Evolutionary conservation across 2,888 invertebrate species (phyloP).

Genomic region (Augiades crinisus): DNA sequence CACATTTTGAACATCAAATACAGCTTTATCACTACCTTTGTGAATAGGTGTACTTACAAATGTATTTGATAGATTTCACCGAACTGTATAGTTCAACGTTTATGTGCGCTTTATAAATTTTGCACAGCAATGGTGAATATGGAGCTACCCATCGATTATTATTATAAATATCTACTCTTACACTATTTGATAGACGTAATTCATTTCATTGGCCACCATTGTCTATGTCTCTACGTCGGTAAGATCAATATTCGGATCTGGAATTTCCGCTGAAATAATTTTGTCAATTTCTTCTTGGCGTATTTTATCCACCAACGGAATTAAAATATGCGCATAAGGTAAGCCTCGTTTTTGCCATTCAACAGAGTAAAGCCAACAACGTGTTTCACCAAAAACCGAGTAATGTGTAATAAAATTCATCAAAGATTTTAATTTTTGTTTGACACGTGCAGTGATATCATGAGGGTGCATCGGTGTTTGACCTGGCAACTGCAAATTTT

Average conservation of each 20-base stretch:
- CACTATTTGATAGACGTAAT: conserved; percentile 35
- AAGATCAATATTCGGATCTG: conserved; percentile 36
- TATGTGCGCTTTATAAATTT: conserved; percentile 37
- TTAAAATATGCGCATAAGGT: conserved; percentile 37
- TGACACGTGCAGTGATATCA: conserved; percentile 28
- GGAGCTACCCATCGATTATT: conserved; percentile 49
- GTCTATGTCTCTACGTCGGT: conserved; percentile 46
- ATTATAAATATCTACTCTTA: conserved; percentile 28
- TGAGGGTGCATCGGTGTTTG: conserved; percentile 27
- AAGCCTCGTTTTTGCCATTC: conserved; percentile 41
- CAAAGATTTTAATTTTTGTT: conserved; percentile 26
- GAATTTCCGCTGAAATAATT: conserved; percentile 40
- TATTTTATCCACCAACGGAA: conserved; percentile 40
- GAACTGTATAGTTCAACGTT: conserved; percentile 29
- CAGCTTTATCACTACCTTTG: conserved; percentile 32
- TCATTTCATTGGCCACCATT: conserved; percentile 55
- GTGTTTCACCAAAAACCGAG: conserved; percentile 23
- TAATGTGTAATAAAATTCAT: conserved; percentile 27
- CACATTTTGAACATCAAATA: conserved; percentile 15
- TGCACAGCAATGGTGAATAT: conserved; percentile 34
- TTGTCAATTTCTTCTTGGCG: conserved; percentile 42
- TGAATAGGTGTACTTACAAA: conserved; percentile 30
- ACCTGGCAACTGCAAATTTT: conserved; percentile 7
- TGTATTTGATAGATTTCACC: too few species aligned
- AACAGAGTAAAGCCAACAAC: conserved; percentile 37